These are phyloP conservation scores for Exephanes ischioxanthus DNA, from an alignment of 2,888 invertebrate species.

Conservation along the genomic window DNA sequence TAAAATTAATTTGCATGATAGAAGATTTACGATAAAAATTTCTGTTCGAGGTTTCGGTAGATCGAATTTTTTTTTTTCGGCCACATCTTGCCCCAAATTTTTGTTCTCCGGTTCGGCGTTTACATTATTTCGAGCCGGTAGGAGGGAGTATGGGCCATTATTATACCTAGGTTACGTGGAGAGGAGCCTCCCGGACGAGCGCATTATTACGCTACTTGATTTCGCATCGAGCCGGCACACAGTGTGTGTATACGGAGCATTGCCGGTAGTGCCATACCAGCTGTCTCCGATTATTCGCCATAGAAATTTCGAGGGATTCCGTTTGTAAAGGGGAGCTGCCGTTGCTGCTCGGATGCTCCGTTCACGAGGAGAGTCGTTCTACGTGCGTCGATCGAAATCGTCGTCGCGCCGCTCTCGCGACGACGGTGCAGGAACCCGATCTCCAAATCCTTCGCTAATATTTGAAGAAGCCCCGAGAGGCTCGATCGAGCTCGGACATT, in stretches of 20 bases:
- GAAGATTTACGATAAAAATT: not conserved
- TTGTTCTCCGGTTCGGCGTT: not conserved
- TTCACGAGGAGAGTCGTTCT: slow-evolving; percentile 24
- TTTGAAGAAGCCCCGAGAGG: slow-evolving; percentile 79
- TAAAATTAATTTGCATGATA: not conserved
- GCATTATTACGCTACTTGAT: slow-evolving; percentile 85
- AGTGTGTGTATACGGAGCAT: slow-evolving; percentile 13
- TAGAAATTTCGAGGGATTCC: slow-evolving; percentile 81
- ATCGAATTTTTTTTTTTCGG: slow-evolving; percentile 12
- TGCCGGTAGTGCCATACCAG: slow-evolving; percentile 71
- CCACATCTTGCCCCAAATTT: not conserved
- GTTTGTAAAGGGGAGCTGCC: slow-evolving; percentile 77
- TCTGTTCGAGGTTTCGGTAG: not conserved
- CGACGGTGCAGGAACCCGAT: slow-evolving; percentile 18
- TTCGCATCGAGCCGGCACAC: slow-evolving; percentile 77
- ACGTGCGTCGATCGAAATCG: slow-evolving; percentile 9
- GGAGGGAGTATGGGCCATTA: slow-evolving; percentile 26
- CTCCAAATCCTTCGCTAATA: slow-evolving; percentile 80
- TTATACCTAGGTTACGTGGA: slow-evolving; percentile 6
- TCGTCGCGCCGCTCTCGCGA: slow-evolving; percentile 17
- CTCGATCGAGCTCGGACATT: slow-evolving; percentile 73
- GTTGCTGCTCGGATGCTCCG: slow-evolving; percentile 43
- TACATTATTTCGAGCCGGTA: not conserved
- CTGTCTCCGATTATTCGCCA: slow-evolving; percentile 84
- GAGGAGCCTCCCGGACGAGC: slow-evolving; percentile 64